A percentile compares a stretch with the other conserved stretches of the same genome.
These are phyloP conservation scores for Archips xylosteana DNA, from an alignment of 2,888 invertebrate genomes.

Conservation along the genomic window DNA sequence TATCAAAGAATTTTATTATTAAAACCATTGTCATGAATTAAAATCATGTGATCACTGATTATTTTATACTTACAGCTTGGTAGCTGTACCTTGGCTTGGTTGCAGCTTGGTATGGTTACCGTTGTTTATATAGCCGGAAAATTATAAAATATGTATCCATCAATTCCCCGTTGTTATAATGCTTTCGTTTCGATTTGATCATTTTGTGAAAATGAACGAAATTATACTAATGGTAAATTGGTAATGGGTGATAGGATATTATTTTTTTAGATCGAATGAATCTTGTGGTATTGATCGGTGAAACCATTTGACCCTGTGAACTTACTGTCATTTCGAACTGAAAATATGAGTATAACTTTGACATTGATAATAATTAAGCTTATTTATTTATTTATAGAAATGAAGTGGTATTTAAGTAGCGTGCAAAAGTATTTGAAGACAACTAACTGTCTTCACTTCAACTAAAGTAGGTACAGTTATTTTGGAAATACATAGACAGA, in stretches of 20 bases:
- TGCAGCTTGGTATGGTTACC: no score
- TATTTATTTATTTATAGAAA: no score
- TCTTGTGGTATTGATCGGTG: constrained; percentile 8
- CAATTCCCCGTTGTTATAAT: background rate
- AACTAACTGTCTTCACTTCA: no score
- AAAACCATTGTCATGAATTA: no score
- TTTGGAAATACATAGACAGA: no score
- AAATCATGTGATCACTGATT: constrained; percentile 4
- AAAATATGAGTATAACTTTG: no score
- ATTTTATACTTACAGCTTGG: constrained; percentile 12
- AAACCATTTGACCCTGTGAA: background rate
- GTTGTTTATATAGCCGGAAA: background rate
- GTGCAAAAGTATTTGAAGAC: no score
- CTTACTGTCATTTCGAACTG: background rate
- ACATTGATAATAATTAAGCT: no score
- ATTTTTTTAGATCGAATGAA: background rate
- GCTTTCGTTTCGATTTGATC: constrained; percentile 17
- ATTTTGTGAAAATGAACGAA: constrained; percentile 7
- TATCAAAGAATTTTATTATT: no score
- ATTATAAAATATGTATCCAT: constrained; percentile 25
- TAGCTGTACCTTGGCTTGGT: no score
- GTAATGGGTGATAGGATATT: constrained; percentile 1
- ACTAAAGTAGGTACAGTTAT: no score
- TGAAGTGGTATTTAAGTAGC: no score
- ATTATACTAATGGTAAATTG: constrained; percentile 12